Base-by-base conservation (phyloP, 2,113 vertebrate genomes). In the Chloropsis cyanopogon region DNA sequence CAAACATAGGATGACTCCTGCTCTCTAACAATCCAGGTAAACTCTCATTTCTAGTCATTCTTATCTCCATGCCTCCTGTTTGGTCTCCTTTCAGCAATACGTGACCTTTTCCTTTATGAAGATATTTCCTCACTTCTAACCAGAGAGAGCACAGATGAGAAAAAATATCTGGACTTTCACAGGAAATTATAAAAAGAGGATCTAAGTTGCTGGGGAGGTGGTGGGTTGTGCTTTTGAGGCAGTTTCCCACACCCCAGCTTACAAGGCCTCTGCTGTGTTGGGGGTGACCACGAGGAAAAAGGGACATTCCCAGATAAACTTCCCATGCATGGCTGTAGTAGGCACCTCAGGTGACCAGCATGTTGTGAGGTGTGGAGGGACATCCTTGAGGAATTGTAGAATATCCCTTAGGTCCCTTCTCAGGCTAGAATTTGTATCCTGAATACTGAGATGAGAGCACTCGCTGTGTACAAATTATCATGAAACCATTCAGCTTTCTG, bases 271-370 rank as follows among this genome's bases (percentile, higher is more conserved):
- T 60, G 61, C 37, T 80, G 9, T 61, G 4, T 16, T 73, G 47
- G n/a, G 5, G 9, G 0, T 77, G 60, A 41, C 28, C 16, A 16
- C 0, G 3, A 39, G 22, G 31, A 47, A 83, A 46, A 83, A 9
- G 68, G 39, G 69, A 29, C 15, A 39, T 57, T 81, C 47, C 15
- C 42, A 73, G 31, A 25, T 21, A 31, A 72, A 33, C 3, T 50
- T 49, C 17, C 31, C 9, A 6, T 8, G 15, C 2, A 0, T 70
- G 47, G 15, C 50, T 75, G 26, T 8, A 35, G 35, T 5, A 39
- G 1, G 0, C 21, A 54, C 14, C 13, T 84, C 47, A 41, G 14
- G 42, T 0, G 1, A 63, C 39, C 1, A 2, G n/a, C 2, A 9
- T 5, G 2, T 41, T 75, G 21, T 0, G 1, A 50, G n/a, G 56